Evolutionary conservation across 2,797 vertebrate species (phyloP), one percentile per base, ranked within the genome.

Genomic region (Enteromius radiatus): DNA sequence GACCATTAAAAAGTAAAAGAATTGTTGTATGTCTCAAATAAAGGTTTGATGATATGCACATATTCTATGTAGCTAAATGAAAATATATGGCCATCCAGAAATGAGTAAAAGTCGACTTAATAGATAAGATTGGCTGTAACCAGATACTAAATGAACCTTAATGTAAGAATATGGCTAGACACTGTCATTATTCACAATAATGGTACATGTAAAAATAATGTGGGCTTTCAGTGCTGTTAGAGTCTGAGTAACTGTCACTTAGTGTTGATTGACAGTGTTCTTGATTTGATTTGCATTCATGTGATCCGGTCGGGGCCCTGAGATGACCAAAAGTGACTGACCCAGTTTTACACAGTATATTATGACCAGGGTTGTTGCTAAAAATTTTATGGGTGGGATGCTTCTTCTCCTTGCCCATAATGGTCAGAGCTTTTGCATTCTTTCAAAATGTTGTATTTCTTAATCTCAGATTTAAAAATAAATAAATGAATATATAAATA

Each of bases 241-340:
- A 68, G n/a, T 2, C 59, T 28, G 26, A 21, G 17, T 23, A 68
- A 56, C 43, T 12, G 33, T 38, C 12, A 36, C 36, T 36, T 63
- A n/a, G 15, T n/a, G 52, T 56, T 80, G 54, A 80, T 15, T 80
- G 64, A 59, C 56, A 52, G 6, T 26, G 56, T 71, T 28, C 36
- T 38, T 67, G 45, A 81, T 80, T 49, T 67, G n/a, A 81, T 77
- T 49, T 74, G 36, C 17, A 6, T 80, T 59, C 28, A 49, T 33
- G 47, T 69, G 65, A 65, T 52, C 36, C 4, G 4, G 17, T 21
- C 7, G 75, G 21, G 17, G 41, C 31, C n/a, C 31, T 74, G 38
- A 49, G 5, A 69, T 75, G 84, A 67, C 36, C 67, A 81, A 52
- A 31, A 71, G n/a, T 54, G 65, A 81, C 67, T 64, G 70, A 65